Evolutionary conservation across 2,113 vertebrate genomes (phyloP).

Genomic region (Ceyx melanurus): DNA sequence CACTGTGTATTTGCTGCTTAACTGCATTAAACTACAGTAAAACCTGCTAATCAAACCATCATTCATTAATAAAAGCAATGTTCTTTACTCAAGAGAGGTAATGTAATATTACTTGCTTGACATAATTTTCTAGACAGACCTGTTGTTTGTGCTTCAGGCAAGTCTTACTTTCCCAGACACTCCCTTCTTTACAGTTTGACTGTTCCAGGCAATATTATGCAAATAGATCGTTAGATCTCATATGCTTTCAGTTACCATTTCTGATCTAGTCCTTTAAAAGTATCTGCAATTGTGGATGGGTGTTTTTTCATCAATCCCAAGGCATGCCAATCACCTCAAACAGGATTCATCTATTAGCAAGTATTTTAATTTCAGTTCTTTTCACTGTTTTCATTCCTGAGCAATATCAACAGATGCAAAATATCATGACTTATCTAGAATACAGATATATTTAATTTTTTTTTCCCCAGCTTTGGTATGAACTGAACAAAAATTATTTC

Average conservation of each 20-base stretch:
- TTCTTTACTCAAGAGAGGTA: neutral
- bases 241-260: neutral
- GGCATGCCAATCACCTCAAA: neutral
- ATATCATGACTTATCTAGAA: neutral
- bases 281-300: neutral
- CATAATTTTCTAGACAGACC: slow-evolving; percentile 72
- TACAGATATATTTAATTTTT: neutral
- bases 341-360: neutral
- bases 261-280: neutral
- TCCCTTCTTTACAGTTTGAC: slow-evolving; percentile 33
- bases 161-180: slow-evolving; percentile 70
- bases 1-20: neutral
- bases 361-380: neutral
- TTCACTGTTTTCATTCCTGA: neutral
- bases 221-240: neutral
- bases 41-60: neutral
- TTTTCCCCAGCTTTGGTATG: neutral
- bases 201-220: slow-evolving; percentile 6
- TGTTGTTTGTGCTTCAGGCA: slow-evolving; percentile 59
- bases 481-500: neutral
- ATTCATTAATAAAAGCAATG: slow-evolving; percentile 15
- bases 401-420: neutral
- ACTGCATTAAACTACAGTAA: neutral
- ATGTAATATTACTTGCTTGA: slow-evolving; percentile 63
- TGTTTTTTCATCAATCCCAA: neutral